These are phyloP conservation scores for Pteromalus puparum DNA, from an alignment of 1,140 invertebrate species.

Conservation along the genomic window DNA sequence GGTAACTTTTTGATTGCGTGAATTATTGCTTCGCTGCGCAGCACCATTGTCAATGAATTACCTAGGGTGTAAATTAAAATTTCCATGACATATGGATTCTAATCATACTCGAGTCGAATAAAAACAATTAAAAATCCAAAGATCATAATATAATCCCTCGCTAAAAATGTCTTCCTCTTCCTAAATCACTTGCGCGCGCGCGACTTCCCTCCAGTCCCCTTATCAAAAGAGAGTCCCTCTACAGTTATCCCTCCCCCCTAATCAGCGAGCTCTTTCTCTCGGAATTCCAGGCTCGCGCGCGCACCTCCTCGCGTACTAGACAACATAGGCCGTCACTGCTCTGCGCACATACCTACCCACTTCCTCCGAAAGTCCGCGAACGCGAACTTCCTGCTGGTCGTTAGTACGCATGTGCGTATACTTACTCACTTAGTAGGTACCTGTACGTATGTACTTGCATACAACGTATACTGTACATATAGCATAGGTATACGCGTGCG, in stretches of 20 bases:
- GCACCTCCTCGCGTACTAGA: too few relatives aligned
- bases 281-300: neutral
- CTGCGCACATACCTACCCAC: neutral
- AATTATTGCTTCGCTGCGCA: too few relatives aligned
- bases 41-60: too few relatives aligned
- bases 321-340: too few relatives aligned
- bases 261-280: neutral
- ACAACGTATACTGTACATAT: neutral
- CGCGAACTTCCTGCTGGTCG: neutral
- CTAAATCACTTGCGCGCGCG: neutral
- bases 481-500: neutral
- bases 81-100: too few relatives aligned
- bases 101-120: too few relatives aligned
- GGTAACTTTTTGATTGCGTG: neutral
- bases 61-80: too few relatives aligned
- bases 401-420: slow-evolving; percentile 3
- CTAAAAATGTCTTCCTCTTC: neutral
- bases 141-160: too few relatives aligned
- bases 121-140: too few relatives aligned
- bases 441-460: neutral
- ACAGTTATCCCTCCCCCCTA: neutral
- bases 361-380: neutral
- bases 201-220: too few relatives aligned
- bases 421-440: neutral
- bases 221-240: neutral